Conservation (phyloP, 2,113 vertebrate genomes). For the Rostratula benghalensis region DNA sequence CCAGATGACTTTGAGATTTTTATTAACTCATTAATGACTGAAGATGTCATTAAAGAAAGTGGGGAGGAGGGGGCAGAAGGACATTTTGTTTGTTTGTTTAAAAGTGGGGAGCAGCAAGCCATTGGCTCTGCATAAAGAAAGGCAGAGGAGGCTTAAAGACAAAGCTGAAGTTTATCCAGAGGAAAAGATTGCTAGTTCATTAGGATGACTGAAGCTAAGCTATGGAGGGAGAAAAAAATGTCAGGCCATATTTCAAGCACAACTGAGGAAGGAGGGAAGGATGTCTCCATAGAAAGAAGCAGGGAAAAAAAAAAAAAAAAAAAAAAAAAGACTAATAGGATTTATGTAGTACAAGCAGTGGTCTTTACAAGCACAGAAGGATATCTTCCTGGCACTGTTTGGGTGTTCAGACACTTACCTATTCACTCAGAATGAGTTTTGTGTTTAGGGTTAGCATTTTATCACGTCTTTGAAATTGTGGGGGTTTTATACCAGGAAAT, state of each 20-base stretch:
- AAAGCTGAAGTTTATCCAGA: neutral
- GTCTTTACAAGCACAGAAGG: neutral
- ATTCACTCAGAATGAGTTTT: neutral
- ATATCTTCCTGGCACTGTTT: neutral
- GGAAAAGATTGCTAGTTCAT: neutral
- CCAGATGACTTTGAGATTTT: slow-evolving; percentile 97
- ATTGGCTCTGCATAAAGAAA: neutral
- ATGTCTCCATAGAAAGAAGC: neutral
- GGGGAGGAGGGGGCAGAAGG: neutral
- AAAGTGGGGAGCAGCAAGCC: neutral
- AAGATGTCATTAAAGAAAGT: slow-evolving; percentile 87
- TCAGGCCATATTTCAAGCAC: neutral
- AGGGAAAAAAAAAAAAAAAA: neutral
- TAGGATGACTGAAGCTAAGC: neutral
- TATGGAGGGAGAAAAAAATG: neutral
- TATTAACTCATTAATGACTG: slow-evolving; percentile 99
- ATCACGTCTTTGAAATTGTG: neutral
- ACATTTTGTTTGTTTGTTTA: slow-evolving; percentile 55
- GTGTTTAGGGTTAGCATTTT: neutral
- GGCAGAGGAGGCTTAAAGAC: neutral
- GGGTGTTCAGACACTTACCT: neutral
- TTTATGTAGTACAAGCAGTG: neutral
- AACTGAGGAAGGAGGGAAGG: neutral
- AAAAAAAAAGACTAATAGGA: neutral
- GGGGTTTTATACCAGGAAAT: neutral